These are phyloP conservation scores for Lophotriccus pileatus DNA, from an alignment of 2,797 vertebrate genomes.

Conservation along the genomic window DNA sequence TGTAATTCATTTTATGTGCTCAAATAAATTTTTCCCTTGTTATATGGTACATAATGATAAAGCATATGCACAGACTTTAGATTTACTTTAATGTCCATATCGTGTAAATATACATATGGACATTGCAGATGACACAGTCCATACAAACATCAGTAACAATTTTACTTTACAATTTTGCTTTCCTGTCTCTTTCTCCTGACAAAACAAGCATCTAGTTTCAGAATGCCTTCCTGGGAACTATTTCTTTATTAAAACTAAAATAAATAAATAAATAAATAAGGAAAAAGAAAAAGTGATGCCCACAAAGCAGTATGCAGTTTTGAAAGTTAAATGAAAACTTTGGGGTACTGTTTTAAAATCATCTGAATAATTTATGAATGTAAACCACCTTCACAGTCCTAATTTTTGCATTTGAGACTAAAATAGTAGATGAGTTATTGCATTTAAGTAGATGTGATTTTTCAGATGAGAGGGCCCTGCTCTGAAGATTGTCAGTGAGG, in stretches of 20 bases:
- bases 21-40: constrained; percentile 40
- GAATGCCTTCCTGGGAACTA: background rate
- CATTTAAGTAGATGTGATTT: background rate
- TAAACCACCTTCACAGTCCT: background rate
- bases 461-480: background rate
- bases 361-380: background rate
- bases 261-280: too few species aligned
- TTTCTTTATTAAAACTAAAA: background rate
- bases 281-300: background rate
- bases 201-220: background rate
- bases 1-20: constrained; percentile 7
- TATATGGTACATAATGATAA: background rate
- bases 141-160: background rate
- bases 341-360: background rate
- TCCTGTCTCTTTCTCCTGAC: background rate
- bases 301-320: background rate
- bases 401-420: background rate
- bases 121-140: background rate
- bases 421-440: background rate
- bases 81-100: constrained; percentile 20
- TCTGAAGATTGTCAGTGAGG: background rate
- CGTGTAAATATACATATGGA: constrained; percentile 8
- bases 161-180: background rate
- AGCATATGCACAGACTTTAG: constrained; percentile 27
- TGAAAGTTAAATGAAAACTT: background rate